phyloP scores from a whole-genome alignment of 2,797 vertebrate genomes.

The Acropternis orthonyx region DNA sequence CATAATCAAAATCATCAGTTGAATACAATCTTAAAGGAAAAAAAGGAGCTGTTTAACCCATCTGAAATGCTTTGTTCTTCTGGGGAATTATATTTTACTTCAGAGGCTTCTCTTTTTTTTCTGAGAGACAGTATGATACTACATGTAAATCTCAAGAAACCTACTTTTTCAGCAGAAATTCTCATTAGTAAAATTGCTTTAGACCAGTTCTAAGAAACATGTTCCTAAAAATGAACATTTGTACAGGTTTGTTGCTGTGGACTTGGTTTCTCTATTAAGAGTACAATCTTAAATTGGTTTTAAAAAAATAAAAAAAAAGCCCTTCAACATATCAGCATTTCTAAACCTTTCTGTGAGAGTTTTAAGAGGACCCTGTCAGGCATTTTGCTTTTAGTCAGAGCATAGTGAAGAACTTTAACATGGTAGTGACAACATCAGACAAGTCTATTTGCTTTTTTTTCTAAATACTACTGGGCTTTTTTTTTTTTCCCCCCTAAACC shows the following conservation, averaged over 20 bases:
- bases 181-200: neutral
- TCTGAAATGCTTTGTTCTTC: neutral
- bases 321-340: neutral
- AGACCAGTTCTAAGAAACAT: neutral
- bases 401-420: neutral
- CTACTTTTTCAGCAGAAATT: neutral
- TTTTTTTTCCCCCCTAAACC: neutral
- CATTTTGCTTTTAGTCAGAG: neutral
- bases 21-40: neutral
- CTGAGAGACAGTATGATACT: neutral
- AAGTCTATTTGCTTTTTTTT: slow-evolving; percentile 21
- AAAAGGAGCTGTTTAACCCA: neutral
- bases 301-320: neutral
- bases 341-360: neutral
- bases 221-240: neutral
- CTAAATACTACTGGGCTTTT: neutral
- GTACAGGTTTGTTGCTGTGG: neutral
- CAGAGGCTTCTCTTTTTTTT: neutral
- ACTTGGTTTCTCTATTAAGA: neutral
- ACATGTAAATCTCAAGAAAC: neutral
- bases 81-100: neutral
- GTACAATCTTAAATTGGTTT: neutral
- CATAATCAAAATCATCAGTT: neutral
- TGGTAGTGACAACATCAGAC: neutral
- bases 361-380: neutral